Evolutionary conservation across 2,113 vertebrate species (phyloP).

Genomic region (Hyaena hyaena): DNA sequence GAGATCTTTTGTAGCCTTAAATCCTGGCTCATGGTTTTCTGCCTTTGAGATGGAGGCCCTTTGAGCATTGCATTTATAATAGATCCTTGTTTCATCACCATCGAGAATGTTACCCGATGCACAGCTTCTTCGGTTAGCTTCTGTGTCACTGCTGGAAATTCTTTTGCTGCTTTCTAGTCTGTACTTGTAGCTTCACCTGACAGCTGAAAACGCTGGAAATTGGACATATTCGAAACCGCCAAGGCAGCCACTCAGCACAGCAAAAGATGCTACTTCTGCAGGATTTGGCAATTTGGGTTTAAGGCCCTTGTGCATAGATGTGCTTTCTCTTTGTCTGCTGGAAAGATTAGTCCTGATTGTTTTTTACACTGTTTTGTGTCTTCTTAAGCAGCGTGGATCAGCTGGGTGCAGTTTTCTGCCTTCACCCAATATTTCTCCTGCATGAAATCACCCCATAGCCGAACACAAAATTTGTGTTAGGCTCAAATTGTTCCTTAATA

Average conservation of each 20-base stretch:
- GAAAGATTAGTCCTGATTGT: neutral
- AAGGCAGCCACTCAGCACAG: neutral
- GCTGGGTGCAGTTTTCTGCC: neutral
- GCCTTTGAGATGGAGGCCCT: neutral
- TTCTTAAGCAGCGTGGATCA: neutral
- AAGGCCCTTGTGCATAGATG: neutral
- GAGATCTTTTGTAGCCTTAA: neutral
- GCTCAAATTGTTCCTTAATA: neutral
- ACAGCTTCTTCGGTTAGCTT: neutral
- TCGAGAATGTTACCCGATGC: neutral
- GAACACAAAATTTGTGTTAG: conserved; percentile 4
- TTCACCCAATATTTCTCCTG: neutral
- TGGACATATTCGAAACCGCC: conserved; percentile 1
- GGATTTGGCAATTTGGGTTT: neutral
- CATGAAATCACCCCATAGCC: neutral
- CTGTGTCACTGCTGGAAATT: neutral
- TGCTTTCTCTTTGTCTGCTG: conserved; percentile 28
- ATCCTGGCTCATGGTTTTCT: neutral
- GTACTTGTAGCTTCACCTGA: neutral
- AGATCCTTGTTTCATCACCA: neutral
- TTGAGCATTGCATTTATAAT: neutral
- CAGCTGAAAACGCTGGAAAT: conserved; percentile 3
- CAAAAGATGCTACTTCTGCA: neutral
- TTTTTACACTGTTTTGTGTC: neutral
- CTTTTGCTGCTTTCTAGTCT: neutral